These are phyloP conservation scores for Alligator mississippiensis DNA, from an alignment of 2,113 vertebrate species.

Conservation along the genomic window DNA sequence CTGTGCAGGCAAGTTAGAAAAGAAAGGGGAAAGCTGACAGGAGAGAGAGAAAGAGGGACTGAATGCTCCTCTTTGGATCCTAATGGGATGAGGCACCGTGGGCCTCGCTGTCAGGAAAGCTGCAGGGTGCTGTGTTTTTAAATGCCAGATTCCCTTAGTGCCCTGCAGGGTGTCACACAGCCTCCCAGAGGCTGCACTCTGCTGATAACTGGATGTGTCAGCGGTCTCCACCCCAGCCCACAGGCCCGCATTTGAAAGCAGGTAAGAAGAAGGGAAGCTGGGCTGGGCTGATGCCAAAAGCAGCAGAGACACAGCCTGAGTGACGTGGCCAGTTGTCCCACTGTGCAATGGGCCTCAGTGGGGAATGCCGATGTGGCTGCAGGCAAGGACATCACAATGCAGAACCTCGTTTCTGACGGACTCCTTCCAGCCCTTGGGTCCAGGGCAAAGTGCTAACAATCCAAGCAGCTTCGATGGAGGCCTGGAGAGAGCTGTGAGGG, in stretches of 20 bases:
- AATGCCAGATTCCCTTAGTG: neutral
- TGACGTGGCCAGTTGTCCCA: neutral
- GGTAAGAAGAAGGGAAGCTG: neutral
- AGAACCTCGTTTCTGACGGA: neutral
- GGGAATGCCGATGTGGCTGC: neutral
- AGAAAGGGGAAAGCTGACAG: neutral
- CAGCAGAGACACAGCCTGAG: neutral
- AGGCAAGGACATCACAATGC: too few species aligned
- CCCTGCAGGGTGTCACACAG: neutral
- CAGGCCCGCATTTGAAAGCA: neutral
- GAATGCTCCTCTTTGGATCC: neutral
- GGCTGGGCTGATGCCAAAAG: neutral
- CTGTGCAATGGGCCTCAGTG: neutral
- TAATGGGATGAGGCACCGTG: neutral
- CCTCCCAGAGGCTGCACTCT: neutral
- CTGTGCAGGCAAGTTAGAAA: neutral
- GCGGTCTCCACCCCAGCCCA: neutral
- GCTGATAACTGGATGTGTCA: neutral
- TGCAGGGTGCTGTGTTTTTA: neutral
- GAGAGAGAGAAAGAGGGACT: neutral
- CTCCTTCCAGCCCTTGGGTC: accelerated
- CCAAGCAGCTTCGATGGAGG: too few species aligned
- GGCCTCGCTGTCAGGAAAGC: neutral
- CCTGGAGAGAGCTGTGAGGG: neutral
- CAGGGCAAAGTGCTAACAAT: accelerated